Base-by-base conservation (phyloP, 2,113 vertebrate genomes). In the Mesocricetus auratus region DNA sequence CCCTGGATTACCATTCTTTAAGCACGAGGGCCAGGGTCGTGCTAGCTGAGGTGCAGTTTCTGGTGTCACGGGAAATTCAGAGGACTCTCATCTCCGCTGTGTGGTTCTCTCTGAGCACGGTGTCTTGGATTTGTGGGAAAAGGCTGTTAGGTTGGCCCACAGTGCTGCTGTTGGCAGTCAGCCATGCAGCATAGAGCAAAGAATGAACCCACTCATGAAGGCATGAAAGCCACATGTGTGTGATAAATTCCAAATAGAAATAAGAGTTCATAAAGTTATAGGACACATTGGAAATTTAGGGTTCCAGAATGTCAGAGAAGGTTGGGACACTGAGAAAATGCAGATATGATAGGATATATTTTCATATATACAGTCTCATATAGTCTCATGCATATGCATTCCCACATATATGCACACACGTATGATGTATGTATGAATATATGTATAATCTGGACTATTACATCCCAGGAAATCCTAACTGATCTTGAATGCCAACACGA, bases 221-320 rank as follows among this genome's bases (percentile, higher is more conserved):
- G 53, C 22, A 66, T 26, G 22, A 64, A 64, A 94, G 62, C 29
- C 47, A 68, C 71, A 47, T 31, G 26, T 56, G 58, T 58, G 29
- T 77, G 33, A 90, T 22, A 85, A 75, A 90, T 64, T 86, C 24
- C 50, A 77, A 66, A 29, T 64, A 77, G 73, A 90, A 94, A 62
- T 50, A 73, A 47, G 29, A n/a, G 26, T 77, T 83, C 39, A 53
- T 33, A 60, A 82, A 58, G 50, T 90, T 58, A 19, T 26, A 90
- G 78, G 73, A 16, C 56, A 71, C 66, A 56, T 58, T 85, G 77
- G 69, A 85, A 90, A 64, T 53, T 8, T 60, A 94, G 33, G 56
- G 21, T 68, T 39, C 79, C 39, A 81, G 66, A 81, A 81, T 26
- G 16, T 83, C 42, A 89, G 77, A 82, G 85, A 88, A 89, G 16